Conservation (phyloP, 2,113 vertebrate genomes). For the Tachycineta bicolor region DNA sequence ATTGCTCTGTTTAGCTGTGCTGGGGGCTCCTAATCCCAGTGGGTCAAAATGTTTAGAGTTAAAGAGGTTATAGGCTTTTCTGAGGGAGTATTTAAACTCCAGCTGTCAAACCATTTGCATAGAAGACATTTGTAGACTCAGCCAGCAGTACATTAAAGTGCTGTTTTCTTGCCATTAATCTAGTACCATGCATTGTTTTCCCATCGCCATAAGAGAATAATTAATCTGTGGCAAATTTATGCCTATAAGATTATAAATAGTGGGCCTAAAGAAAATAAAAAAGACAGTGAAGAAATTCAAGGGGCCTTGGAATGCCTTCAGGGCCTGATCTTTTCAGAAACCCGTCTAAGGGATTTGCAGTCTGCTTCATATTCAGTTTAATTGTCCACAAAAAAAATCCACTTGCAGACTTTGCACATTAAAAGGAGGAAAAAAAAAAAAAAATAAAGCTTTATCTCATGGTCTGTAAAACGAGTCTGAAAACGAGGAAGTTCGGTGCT, state of each 20-base stretch:
- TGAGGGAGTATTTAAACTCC: conserved; percentile 15
- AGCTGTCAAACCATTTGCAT: conserved; percentile 11
- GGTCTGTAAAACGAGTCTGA: background rate
- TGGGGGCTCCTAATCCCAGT: background rate
- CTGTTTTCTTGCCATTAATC: background rate
- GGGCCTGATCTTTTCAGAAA: background rate
- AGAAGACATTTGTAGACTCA: background rate
- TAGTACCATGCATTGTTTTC: background rate
- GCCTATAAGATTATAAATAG: background rate
- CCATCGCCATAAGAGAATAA: background rate
- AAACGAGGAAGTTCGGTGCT: background rate
- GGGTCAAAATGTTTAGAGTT: conserved; percentile 34
- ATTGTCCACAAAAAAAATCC: background rate
- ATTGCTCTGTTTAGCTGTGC: background rate
- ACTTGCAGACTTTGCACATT: background rate
- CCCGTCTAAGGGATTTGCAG: background rate
- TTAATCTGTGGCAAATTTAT: background rate
- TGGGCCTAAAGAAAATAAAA: background rate
- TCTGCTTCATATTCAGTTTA: background rate
- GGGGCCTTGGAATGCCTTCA: background rate
- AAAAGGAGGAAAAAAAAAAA: background rate
- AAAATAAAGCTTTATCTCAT: background rate
- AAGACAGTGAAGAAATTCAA: background rate
- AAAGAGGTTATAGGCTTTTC: conserved; percentile 49
- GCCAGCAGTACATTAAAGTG: background rate